Base-by-base conservation (phyloP, 2,888 invertebrate species). In the Apodemia zela region DNA sequence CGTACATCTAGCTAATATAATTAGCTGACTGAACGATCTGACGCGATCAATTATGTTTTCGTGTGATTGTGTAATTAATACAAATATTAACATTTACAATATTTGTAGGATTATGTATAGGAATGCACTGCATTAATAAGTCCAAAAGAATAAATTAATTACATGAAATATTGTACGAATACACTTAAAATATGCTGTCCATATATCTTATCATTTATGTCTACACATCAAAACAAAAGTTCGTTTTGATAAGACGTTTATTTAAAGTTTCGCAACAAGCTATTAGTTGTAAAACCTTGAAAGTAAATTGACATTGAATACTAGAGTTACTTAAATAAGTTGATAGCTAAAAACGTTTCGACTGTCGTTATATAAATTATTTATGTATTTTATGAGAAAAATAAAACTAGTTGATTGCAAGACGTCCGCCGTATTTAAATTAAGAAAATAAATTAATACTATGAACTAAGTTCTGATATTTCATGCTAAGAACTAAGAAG, bases 291-390 rank as follows among this genome's bases (percentile, higher is more conserved):
- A 15, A 54, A 54, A 54, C 54, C 54, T 54, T 54, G 54, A 54
- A 54, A 54, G 54, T 54, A 54, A 54, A 54, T 54, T 54, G 54
- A 54, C 54, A 25, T 54, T 54, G 54, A 29, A 54, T 54, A n/a
- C 25, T 25, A 25, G 54, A 25, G 21, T 15, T 42, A 42, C 42
- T 42, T 18, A 21, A 54, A 54, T 54, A 18, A 54, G n/a, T 25
- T 54, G 54, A 54, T 54, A n/a, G 25, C n/a, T 25, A 29, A 42
- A 54, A 54, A 54, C 25, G 25, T 54, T 54, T 21, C 54, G 25
- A 25, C 13, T 8, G 51, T 42, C 42, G 42, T 15, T 42, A 15
- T 42, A 42, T 21, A 5, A 54, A 25, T 10, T 15, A 54, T 18
- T 54, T 54, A 54, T 11, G 15, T 21, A 51, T 51, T 51, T 51